phyloP scores from a whole-genome alignment of 2,888 invertebrate species.

The Panorpa germanica region DNA sequence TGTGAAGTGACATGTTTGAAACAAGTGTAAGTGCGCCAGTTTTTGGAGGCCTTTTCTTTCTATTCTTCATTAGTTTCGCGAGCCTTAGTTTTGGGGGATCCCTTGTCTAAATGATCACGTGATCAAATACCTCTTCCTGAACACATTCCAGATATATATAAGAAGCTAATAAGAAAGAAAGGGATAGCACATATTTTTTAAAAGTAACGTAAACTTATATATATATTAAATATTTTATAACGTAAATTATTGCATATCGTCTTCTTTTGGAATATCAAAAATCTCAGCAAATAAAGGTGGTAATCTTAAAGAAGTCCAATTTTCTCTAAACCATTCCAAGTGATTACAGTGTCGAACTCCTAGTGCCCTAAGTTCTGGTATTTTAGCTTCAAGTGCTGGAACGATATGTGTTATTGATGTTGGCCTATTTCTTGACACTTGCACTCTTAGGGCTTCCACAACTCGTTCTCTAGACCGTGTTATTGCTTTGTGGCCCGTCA shows the following conservation, averaged over 20 bases:
- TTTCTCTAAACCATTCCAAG: slow-evolving; percentile 77
- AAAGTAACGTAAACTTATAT: too few species aligned
- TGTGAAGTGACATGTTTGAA: too few species aligned
- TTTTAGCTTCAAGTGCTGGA: slow-evolving; percentile 30
- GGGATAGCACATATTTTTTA: too few species aligned
- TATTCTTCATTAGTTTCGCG: too few species aligned
- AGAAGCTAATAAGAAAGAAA: too few species aligned
- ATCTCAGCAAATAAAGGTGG: slow-evolving; percentile 93
- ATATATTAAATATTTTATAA: slow-evolving; percentile 1
- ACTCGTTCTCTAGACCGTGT: slow-evolving; percentile 64
- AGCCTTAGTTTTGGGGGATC: too few species aligned
- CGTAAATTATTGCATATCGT: slow-evolving; percentile 31
- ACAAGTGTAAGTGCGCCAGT: too few species aligned
- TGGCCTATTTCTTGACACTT: slow-evolving; percentile 31
- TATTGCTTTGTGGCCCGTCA: slow-evolving; percentile 62
- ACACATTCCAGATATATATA: too few species aligned
- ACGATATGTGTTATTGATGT: slow-evolving; percentile 23
- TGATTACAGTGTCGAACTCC: slow-evolving; percentile 69
- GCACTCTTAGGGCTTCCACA: slow-evolving; percentile 71
- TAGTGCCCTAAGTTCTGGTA: slow-evolving; percentile 62
- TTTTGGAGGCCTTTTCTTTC: too few species aligned
- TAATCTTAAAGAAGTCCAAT: slow-evolving; percentile 68
- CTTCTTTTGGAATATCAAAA: slow-evolving; percentile 86
- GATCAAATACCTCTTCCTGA: too few species aligned
- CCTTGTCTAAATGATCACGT: too few species aligned